These are phyloP conservation scores for Benitochromis conjunctus DNA, from an alignment of 2,113 vertebrate genomes.

Conservation along the genomic window DNA sequence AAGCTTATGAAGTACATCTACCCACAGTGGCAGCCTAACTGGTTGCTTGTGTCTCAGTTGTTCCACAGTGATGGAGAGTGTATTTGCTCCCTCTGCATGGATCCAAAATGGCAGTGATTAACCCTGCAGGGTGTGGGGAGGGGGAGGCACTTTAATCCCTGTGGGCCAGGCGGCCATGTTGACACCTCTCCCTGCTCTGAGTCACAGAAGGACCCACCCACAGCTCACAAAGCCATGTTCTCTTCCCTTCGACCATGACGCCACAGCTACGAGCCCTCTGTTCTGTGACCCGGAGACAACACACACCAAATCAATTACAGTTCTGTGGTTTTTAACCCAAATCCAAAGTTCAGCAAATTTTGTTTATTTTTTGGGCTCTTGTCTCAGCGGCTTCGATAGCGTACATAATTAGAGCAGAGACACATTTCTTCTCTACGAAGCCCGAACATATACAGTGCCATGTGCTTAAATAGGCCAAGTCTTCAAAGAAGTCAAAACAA, in stretches of 20 bases:
- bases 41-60: constrained; percentile 57
- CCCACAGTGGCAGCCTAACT: constrained; percentile 26
- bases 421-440: not conserved
- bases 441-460: not conserved
- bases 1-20: constrained; percentile 31
- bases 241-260: constrained; percentile 56
- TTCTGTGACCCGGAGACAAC: constrained; percentile 69
- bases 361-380: constrained; percentile 51
- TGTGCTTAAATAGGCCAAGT: not conserved
- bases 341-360: constrained; percentile 45
- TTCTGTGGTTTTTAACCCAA: constrained; percentile 48
- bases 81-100: constrained; percentile 45
- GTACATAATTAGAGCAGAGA: constrained; percentile 40
- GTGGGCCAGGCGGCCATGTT: constrained; percentile 43
- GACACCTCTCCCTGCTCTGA: constrained; percentile 66
- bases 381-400: constrained; percentile 27
- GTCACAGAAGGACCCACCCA: constrained; percentile 70
- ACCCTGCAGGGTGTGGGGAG: constrained; percentile 47
- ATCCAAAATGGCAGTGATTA: constrained; percentile 68
- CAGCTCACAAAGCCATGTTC: constrained; percentile 60
- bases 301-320: constrained; percentile 76
- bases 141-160: constrained; percentile 46
- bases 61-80: constrained; percentile 65
- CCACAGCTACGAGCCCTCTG: constrained; percentile 63
- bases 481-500: not conserved